phyloP scores from a whole-genome alignment of 2,888 invertebrate genomes.

The Melinaea marsaeus region DNA sequence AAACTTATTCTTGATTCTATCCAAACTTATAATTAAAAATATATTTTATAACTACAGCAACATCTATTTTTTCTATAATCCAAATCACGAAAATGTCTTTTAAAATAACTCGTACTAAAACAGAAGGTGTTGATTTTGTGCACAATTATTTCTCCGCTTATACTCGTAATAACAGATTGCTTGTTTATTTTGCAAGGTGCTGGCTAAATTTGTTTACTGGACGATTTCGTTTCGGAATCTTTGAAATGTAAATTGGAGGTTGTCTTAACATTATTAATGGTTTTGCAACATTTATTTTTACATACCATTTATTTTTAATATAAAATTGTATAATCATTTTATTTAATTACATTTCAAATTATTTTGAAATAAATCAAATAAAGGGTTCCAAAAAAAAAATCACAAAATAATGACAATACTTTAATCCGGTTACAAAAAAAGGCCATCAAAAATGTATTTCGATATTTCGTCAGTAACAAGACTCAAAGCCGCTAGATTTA shows the following conservation, averaged over 20 bases:
- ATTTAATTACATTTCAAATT: neutral
- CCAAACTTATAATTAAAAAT: too few relatives aligned
- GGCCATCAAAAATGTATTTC: constrained; percentile 14
- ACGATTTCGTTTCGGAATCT: constrained; percentile 23
- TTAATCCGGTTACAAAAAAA: constrained; percentile 8
- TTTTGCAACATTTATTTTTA: neutral
- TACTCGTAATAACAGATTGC: constrained; percentile 24
- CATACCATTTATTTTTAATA: neutral
- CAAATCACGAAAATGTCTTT: neutral
- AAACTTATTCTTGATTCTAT: too few relatives aligned
- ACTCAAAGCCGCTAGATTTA: constrained; percentile 30
- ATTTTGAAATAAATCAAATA: neutral
- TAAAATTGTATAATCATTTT: neutral
- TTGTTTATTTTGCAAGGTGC: constrained; percentile 28
- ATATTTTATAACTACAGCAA: too few relatives aligned
- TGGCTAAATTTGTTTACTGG: constrained; percentile 29
- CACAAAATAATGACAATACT: neutral
- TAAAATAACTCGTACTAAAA: constrained; percentile 15
- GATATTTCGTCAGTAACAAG: constrained; percentile 25
- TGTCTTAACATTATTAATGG: constrained; percentile 24
- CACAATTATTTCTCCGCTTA: constrained; percentile 21
- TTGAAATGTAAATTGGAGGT: constrained; percentile 26
- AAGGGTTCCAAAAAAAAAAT: neutral
- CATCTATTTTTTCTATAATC: too few relatives aligned
- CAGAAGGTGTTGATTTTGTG: constrained; percentile 21